Evolutionary conservation across 1,140 invertebrate species (phyloP), one percentile per base, ranked within the genome.

Genomic region (Ephestia elutella): DNA sequence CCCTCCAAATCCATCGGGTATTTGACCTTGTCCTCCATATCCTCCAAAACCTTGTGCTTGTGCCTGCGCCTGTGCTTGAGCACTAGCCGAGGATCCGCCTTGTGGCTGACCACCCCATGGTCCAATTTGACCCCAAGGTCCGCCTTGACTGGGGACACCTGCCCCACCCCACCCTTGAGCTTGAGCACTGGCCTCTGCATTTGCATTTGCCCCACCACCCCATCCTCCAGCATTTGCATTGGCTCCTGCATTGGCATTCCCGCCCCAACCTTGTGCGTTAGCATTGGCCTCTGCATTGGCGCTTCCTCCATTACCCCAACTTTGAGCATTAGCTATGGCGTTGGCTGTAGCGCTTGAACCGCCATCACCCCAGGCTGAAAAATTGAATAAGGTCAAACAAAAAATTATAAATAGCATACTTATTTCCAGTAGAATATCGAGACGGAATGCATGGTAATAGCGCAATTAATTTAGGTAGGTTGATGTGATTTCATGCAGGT

Each of bases 271-370:
- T n/a, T 38, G 54, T 11, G 61, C 65, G 9, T 53, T 55, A 19
- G 66, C 60, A 25, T 63, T 65, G 9, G 71, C n/a, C n/a, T n/a
- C n/a, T n/a, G n/a, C 63, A 9, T 66, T 54, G 49, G 67, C 60
- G n/a, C 35, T 48, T 25, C 21, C 21, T 3, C 21, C 7, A 25
- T 7, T 7, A 7, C 21, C 21, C 21, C 21, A 25, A 2, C 2
- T 25, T 25, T 25, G 21, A 7, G 7, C 21, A 25, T 25, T 25
- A 2, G 21, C 21, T 25, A 25, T 7, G 7, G 21, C 21, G 7
- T 25, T 25, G 7, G 21, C 21, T n/a, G n/a, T n/a, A 25, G 21
- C 2, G 21, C 21, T 25, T 25, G 2, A 7, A 25, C 21, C 7
- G 21, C 21, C 7, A 25, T 2, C 7, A 25, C 21, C 21, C 21